These are phyloP conservation scores for Parascotia fuliginaria DNA, from an alignment of 2,888 invertebrate species.

Conservation along the genomic window DNA sequence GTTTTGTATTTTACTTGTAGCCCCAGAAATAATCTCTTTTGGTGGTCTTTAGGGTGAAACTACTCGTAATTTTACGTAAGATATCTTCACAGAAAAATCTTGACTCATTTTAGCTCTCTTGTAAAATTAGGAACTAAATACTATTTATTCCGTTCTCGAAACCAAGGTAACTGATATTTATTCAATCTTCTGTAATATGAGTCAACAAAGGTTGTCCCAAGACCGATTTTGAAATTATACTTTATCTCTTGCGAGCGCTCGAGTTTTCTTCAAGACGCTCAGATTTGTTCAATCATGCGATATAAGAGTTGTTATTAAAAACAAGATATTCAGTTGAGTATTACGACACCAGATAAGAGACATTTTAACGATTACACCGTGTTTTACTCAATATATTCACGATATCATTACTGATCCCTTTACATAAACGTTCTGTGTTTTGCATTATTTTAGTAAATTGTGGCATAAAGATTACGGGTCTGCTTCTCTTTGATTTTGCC, in stretches of 20 bases:
- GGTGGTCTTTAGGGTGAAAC: too few relatives aligned
- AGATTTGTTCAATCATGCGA: conserved; percentile 7
- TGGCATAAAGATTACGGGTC: not conserved
- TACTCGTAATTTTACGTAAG: too few relatives aligned
- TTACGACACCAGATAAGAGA: not conserved
- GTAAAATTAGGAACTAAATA: too few relatives aligned
- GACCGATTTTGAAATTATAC: conserved; percentile 3
- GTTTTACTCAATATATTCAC: not conserved
- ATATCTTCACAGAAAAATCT: too few relatives aligned
- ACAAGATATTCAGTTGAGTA: not conserved
- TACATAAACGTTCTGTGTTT: not conserved
- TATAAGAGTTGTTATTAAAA: not conserved
- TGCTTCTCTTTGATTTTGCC: not conserved
- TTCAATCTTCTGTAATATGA: not conserved
- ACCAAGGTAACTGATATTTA: not conserved
- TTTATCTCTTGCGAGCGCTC: conserved; percentile 1
- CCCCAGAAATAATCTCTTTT: too few relatives aligned
- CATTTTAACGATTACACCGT: not conserved
- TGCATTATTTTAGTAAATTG: not conserved
- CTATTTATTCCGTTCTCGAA: too few relatives aligned
- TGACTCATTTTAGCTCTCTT: too few relatives aligned
- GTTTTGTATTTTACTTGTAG: too few relatives aligned
- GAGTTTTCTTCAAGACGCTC: not conserved
- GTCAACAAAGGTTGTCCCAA: not conserved
- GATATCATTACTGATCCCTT: not conserved